Conservation (phyloP, 2,888 invertebrate genomes). For the Stenurella melanura region DNA sequence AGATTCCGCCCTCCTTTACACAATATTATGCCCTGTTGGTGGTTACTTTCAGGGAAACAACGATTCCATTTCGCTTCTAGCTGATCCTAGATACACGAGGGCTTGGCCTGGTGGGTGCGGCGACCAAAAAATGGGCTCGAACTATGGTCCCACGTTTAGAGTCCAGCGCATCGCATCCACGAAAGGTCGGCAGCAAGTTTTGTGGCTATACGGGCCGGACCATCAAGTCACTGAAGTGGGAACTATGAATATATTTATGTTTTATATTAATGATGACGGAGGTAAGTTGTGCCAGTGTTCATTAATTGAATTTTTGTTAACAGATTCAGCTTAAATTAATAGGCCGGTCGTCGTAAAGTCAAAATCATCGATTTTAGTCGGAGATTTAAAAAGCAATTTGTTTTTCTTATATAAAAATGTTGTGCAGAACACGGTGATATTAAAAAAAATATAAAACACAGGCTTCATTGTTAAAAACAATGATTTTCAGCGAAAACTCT, state of each 20-base stretch:
- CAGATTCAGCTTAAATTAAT: too few species aligned
- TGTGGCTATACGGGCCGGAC: slow-evolving; percentile 97
- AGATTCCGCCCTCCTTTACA: slow-evolving; percentile 91
- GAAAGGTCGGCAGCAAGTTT: slow-evolving; percentile 92
- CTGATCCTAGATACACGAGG: slow-evolving; percentile 91
- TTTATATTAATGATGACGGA: slow-evolving; percentile 91
- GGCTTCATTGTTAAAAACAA: too few species aligned
- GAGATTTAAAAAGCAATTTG: too few species aligned
- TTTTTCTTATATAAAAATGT: too few species aligned
- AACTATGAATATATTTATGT: slow-evolving; percentile 97
- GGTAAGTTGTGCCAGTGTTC: slow-evolving; percentile 76
- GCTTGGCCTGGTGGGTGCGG: slow-evolving; percentile 97
- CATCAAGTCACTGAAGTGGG: slow-evolving; percentile 97
- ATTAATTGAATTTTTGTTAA: too few species aligned
- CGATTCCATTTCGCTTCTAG: slow-evolving; percentile 85
- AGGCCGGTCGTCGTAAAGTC: too few species aligned
- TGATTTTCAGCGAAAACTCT: too few species aligned
- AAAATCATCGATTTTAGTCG: too few species aligned
- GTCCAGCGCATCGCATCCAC: slow-evolving; percentile 85
- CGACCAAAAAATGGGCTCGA: slow-evolving; percentile 95
- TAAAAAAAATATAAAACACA: too few species aligned
- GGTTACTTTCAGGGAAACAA: slow-evolving; percentile 87
- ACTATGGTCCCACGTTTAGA: slow-evolving; percentile 91
- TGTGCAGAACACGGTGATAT: too few species aligned
- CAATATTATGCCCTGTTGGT: slow-evolving; percentile 95